A percentile compares a stretch with the other conserved stretches of the same genome.
phyloP scores from a whole-genome alignment of 1,140 invertebrate species.

The Drosophila burlai region DNA sequence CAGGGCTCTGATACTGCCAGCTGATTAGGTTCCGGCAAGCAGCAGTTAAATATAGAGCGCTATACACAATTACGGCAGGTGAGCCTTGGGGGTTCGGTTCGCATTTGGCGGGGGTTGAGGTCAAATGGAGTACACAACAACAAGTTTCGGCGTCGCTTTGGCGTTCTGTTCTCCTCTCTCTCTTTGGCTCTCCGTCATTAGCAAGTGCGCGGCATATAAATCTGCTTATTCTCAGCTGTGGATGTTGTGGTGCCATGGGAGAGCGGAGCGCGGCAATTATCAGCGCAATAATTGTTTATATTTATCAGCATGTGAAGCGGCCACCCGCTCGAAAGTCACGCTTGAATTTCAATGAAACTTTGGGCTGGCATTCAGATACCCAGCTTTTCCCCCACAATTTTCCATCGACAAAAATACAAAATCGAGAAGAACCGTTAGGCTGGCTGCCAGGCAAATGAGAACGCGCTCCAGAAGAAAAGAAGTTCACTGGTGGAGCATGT shows the following conservation, averaged over 20 bases:
- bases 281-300: conserved; percentile 77
- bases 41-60: conserved; percentile 38
- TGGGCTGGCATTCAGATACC: conserved; percentile 13
- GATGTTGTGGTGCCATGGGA: conserved; percentile 49
- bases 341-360: conserved; percentile 68
- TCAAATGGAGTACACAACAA: conserved; percentile 32
- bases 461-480: conserved; percentile 54
- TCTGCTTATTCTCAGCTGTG: conserved; percentile 12
- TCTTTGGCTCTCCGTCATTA: conserved; percentile 11
- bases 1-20: conserved; percentile 55
- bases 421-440: conserved; percentile 43
- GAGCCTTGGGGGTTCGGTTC: conserved; percentile 7
- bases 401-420: conserved; percentile 56
- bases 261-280: conserved; percentile 65
- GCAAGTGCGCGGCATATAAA: conserved; percentile 41
- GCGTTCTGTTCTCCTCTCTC: conserved; percentile 6
- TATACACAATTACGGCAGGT: conserved; percentile 28
- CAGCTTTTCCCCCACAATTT: conserved; percentile 65
- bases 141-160: conserved; percentile 23
- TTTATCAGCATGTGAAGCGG: conserved; percentile 62
- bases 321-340: conserved; percentile 68
- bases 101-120: conserved; percentile 14
- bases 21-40: conserved; percentile 52
- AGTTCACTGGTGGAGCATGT: conserved; percentile 44
- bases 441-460: conserved; percentile 57